Base-by-base conservation (phyloP, 2,888 invertebrate species). In the Drosophila setosimentum region DNA sequence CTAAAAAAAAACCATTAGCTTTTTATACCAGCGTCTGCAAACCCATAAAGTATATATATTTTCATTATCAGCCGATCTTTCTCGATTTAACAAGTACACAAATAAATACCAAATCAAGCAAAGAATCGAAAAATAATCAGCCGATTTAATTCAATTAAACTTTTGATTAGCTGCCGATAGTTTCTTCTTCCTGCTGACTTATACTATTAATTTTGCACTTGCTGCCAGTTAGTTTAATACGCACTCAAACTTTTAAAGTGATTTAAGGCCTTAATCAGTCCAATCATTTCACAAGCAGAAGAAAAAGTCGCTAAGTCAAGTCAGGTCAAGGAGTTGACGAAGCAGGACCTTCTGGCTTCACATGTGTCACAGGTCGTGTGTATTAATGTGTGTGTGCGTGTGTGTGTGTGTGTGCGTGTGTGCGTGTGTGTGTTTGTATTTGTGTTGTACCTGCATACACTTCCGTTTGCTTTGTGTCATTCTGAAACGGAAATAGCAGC, bases 401-500 rank as follows among this genome's bases (percentile, higher is more conserved):
- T 40, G 24, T 33, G 33, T 33, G 33, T 33, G 32, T 32, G 10
- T n/a, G n/a, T n/a, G n/a, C n/a, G n/a, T n/a, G n/a, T n/a, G n/a
- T n/a, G n/a, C n/a, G n/a, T 37, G 16, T 21, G 10, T 3, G 50
- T 29, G n/a, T 24, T 18, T 32, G 3, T 35, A 16, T 30, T 27
- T 49, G 48, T 55, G 2, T 16, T 68, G 30, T 24, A 8, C n/a
- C 49, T 80, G 63, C 61, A 58, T 76, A 78, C 60, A 83, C 72
- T 86, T 83, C 83, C 81, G 75, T 61, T 66, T 75, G 74, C 65
- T 78, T 76, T 81, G 77, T 77, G 74, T 76, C 83, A 76, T 78
- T 82, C 66, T 76, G 72, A 61, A 76, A 80, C 85, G 87, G 82
- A 85, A 82, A 80, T 79, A 76, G 73, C 78, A 75, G 80, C 68